Evolutionary conservation across 1,140 invertebrate genomes (phyloP).

Genomic region (Drosophila paulistorum): DNA sequence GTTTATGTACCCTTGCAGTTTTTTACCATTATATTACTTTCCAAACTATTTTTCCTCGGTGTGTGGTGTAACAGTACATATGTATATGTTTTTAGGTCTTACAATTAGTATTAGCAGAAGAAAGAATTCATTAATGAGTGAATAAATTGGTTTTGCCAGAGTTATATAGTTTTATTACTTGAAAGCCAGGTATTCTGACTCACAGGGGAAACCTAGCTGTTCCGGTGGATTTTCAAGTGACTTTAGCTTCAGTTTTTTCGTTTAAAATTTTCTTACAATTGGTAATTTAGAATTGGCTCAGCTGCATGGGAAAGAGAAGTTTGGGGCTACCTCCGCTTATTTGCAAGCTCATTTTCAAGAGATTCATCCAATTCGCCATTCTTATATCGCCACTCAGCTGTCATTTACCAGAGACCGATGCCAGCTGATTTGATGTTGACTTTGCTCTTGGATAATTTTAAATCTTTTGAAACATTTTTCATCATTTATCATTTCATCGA

Average conservation of each 20-base stretch:
- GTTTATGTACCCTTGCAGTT: no score
- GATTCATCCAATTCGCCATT: background rate
- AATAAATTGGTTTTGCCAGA: no score
- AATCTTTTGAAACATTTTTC: conserved; percentile 81
- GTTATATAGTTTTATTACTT: no score
- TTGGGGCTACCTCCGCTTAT: conserved; percentile 39
- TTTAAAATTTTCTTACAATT: conserved; percentile 28
- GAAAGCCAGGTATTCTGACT: no score
- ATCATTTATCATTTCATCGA: conserved; percentile 83
- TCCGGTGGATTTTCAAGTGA: no score
- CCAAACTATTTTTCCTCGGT: no score
- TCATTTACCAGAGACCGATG: conserved; percentile 4
- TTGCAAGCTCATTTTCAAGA: conserved; percentile 67
- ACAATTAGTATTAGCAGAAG: no score
- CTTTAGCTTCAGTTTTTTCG: background rate
- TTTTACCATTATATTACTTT: no score
- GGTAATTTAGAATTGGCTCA: conserved; percentile 34
- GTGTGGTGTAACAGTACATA: no score
- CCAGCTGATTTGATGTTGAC: conserved; percentile 66
- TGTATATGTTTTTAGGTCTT: no score
- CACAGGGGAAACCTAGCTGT: no score
- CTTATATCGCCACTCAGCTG: background rate
- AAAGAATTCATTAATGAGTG: no score
- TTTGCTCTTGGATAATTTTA: conserved; percentile 77
- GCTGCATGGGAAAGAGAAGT: conserved; percentile 33